Evolutionary conservation across 1,140 invertebrate genomes (phyloP).

Genomic region (Cydia fagiglandana): DNA sequence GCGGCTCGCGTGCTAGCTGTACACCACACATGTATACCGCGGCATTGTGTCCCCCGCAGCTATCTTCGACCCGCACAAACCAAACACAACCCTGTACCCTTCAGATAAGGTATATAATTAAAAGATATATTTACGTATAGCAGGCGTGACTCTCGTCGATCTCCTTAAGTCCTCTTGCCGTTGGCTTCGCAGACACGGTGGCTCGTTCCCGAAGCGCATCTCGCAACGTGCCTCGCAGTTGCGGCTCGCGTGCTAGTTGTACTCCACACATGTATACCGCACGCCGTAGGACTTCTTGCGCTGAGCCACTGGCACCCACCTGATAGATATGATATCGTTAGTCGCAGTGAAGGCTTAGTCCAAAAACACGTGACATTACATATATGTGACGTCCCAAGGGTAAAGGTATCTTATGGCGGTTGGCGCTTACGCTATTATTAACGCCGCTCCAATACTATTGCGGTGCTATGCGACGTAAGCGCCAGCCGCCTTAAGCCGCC

Average conservation of each 20-base stretch:
- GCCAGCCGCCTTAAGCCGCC: too few species aligned
- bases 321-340: conserved; percentile 28
- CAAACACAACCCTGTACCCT: not conserved
- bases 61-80: too few species aligned
- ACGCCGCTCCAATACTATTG: too few species aligned
- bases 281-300: conserved; percentile 92
- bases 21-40: conserved; percentile 96
- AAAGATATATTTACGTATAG: conserved; percentile 77
- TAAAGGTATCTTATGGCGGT: too few species aligned
- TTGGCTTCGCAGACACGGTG: conserved; percentile 90
- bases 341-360: too few species aligned
- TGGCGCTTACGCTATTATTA: too few species aligned
- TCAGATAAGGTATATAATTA: not conserved
- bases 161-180: conserved; percentile 94
- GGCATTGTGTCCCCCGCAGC: too few species aligned
- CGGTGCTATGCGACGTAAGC: too few species aligned
- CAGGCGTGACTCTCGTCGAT: conserved; percentile 96
- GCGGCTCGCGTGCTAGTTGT: conserved; percentile 94
- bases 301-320: conserved; percentile 56
- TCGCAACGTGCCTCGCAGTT: conserved; percentile 91
- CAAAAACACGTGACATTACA: too few species aligned
- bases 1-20: conserved; percentile 94
- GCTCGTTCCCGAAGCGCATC: conserved; percentile 96
- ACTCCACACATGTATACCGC: conserved; percentile 96
- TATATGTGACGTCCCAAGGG: too few species aligned